These are phyloP conservation scores for Aquatica leii DNA, from an alignment of 2,888 invertebrate genomes.

Conservation along the genomic window DNA sequence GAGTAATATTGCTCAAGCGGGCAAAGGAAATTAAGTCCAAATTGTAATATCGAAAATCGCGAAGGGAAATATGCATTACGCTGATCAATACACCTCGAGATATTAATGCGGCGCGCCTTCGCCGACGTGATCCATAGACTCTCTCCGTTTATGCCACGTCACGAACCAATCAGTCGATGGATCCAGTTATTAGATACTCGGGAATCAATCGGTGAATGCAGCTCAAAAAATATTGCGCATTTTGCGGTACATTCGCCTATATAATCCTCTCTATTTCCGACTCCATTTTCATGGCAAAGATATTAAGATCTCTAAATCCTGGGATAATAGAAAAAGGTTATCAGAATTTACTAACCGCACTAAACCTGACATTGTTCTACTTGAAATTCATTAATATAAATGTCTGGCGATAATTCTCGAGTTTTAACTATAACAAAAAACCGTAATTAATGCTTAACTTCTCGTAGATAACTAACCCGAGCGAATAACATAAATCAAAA, in stretches of 20 bases:
- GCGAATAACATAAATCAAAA: constrained; percentile 1
- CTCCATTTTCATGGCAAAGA: constrained; percentile 27
- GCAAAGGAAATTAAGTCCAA: constrained; percentile 51
- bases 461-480: background rate
- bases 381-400: constrained; percentile 11
- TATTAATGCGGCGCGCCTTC: constrained; percentile 53
- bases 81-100: constrained; percentile 53
- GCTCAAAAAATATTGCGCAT: constrained; percentile 43
- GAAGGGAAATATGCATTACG: constrained; percentile 52
- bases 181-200: constrained; percentile 43
- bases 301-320: constrained; percentile 26
- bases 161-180: constrained; percentile 51
- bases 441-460: background rate
- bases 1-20: constrained; percentile 45
- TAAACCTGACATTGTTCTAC: constrained; percentile 16
- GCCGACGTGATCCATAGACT: constrained; percentile 41
- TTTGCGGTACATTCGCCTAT: constrained; percentile 31
- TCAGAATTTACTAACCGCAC: constrained; percentile 15
- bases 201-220: constrained; percentile 39
- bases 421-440: background rate
- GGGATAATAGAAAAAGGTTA: constrained; percentile 22
- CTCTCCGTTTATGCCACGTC: constrained; percentile 17
- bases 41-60: constrained; percentile 53
- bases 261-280: constrained; percentile 36
- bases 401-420: background rate